Evolutionary conservation across 2,888 invertebrate genomes (phyloP).

Genomic region (Tenthredo mesomela): DNA sequence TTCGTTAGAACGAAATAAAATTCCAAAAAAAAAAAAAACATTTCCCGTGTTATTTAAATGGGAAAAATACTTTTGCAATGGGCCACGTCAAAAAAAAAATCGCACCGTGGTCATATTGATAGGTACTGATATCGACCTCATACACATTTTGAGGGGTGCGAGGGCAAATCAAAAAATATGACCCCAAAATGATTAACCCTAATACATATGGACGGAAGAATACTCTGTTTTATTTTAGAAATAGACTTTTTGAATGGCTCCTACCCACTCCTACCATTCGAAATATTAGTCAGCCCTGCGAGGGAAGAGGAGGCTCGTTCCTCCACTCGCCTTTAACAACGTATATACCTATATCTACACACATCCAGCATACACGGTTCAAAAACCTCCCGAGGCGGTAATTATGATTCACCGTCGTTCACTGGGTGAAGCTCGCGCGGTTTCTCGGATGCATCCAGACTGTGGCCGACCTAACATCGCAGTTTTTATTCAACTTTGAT

Average conservation of each 20-base stretch:
- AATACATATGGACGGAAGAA: too few species aligned
- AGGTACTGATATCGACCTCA: too few species aligned
- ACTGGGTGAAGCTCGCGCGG: conserved; percentile 39
- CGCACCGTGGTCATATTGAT: too few species aligned
- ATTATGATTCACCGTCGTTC: conserved; percentile 46
- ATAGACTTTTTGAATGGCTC: neutral
- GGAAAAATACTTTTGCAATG: too few species aligned
- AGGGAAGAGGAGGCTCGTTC: neutral
- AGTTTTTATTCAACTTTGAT: neutral
- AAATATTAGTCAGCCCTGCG: neutral
- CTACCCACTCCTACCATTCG: neutral
- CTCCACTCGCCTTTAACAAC: conserved; percentile 5
- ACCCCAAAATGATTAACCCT: too few species aligned
- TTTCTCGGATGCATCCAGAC: conserved; percentile 2
- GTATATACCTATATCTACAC: neutral
- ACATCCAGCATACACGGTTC: conserved; percentile 26
- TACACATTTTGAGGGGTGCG: too few species aligned
- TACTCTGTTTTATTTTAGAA: neutral
- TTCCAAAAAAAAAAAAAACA: too few species aligned
- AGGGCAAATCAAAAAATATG: too few species aligned
- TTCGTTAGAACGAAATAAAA: too few species aligned
- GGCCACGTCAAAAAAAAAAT: too few species aligned
- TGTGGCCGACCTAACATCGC: neutral
- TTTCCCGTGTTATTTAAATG: too few species aligned
- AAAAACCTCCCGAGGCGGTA: conserved; percentile 46